Base-by-base conservation (phyloP, 2,888 invertebrate genomes). In the Zaprionus obscuricornis region DNA sequence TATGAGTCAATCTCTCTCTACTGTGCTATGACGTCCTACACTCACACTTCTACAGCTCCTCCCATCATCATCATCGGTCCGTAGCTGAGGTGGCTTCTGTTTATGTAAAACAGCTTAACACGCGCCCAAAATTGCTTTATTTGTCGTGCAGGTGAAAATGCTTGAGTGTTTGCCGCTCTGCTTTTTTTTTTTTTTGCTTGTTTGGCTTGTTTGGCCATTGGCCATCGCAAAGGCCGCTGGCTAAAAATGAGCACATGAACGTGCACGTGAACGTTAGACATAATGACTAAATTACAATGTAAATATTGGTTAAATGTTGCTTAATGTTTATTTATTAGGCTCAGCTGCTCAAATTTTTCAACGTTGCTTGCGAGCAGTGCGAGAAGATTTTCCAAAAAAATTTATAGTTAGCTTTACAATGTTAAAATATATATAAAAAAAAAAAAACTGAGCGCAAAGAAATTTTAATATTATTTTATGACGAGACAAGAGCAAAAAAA, bases 81-180 rank as follows among this genome's bases (percentile, higher is more conserved):
- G 2, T 6, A 8, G 0, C 8, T 2, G 18, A 40, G 43, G 18
- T 40, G 11, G 22, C 64, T 31, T 17, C 54, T 75, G 75, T 63
- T 75, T 71, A 73, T 73, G 63, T 71, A 71, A 75, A 75, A 66
- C 67, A 75, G 73, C 66, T 74, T 74, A 71, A 36, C 71, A 74
- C 71, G 72, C 66, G 63, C 56, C 34, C 67, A 40, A 70, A 77
- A 74, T 74, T 70, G 66, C 74, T 77, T 77, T 64, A 77, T 74
- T 74, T 62, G 43, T 14, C 49, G 58, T 59, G 58, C 60, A 56
- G 58, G 58, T 70, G 56, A 58, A 50, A 50, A 51, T 54, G 55
- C 58, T 68, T 58, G n/a, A 70, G 36, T 33, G 71, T 45, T n/a
- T n/a, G n/a, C 24, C 42, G 54, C 58, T 52, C 45, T 36, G 57